A percentile compares a stretch with the other conserved stretches of the same genome.
Conservation (phyloP, 2,113 vertebrate genomes). For the Hydrolagus affinis region DNA sequence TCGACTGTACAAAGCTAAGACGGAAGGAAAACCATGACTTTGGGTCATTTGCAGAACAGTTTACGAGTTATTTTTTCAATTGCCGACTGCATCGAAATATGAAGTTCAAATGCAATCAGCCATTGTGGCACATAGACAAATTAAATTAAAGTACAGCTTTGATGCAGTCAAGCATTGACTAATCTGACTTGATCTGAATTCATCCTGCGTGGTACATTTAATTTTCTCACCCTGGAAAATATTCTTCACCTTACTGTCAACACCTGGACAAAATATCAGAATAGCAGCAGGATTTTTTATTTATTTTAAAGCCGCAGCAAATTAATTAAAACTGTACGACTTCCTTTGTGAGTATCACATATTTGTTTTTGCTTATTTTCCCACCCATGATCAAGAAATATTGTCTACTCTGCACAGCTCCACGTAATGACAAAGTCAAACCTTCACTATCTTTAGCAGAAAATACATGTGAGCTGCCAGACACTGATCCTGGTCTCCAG, state of each 20-base stretch:
- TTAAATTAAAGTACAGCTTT: background rate
- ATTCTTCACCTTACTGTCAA: background rate
- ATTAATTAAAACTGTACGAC: background rate
- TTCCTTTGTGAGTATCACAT: background rate
- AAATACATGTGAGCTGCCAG: background rate
- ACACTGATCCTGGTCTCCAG: background rate
- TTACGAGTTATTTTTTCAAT: background rate
- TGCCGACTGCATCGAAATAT: background rate
- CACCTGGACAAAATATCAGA: background rate
- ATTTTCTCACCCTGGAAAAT: background rate
- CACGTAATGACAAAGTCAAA: background rate
- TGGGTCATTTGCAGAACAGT: background rate
- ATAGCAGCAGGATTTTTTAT: background rate
- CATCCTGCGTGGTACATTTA: background rate
- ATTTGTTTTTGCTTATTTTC: background rate
- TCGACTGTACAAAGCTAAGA: background rate
- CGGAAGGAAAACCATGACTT: background rate
- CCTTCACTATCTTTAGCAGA: background rate
- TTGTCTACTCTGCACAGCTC: too few species aligned
- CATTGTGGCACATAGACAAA: background rate
- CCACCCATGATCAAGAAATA: background rate
- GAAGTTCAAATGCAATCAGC: background rate
- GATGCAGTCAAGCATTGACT: background rate
- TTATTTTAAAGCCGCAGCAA: background rate
- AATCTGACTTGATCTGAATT: slow-evolving; percentile 7